phyloP scores from a whole-genome alignment of 1,140 invertebrate genomes.

The Coptotermes formosanus region DNA sequence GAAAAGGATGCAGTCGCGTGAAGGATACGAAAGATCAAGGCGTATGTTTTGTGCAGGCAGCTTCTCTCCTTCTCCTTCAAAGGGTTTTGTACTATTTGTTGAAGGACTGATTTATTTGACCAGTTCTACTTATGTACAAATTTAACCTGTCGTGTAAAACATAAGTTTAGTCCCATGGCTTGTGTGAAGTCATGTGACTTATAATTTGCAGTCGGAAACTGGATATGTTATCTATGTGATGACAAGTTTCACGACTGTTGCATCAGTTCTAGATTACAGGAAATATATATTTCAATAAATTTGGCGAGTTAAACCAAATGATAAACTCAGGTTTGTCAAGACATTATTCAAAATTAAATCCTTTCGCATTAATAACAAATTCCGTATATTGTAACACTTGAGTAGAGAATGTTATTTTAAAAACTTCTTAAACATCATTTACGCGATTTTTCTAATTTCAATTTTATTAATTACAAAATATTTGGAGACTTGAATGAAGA shows the following conservation, averaged over 20 bases:
- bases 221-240: neutral
- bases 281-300: neutral
- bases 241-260: neutral
- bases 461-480: slow-evolving; percentile 5
- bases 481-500: neutral
- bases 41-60: neutral
- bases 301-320: neutral
- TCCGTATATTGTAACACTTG: too few relatives aligned
- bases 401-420: too few relatives aligned
- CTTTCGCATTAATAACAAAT: neutral
- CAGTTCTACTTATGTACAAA: neutral
- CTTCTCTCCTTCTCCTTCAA: neutral
- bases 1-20: too few relatives aligned
- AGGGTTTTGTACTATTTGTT: neutral
- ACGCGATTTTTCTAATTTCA: neutral
- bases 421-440: neutral
- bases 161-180: neutral
- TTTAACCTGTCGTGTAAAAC: neutral
- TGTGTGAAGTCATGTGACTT: neutral
- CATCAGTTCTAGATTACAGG: neutral
- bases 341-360: neutral
- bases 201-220: neutral
- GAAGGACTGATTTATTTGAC: neutral
- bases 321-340: neutral
- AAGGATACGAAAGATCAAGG: neutral